Evolutionary conservation across 2,113 vertebrate species (phyloP).

Genomic region (Cheirogaleus medius): DNA sequence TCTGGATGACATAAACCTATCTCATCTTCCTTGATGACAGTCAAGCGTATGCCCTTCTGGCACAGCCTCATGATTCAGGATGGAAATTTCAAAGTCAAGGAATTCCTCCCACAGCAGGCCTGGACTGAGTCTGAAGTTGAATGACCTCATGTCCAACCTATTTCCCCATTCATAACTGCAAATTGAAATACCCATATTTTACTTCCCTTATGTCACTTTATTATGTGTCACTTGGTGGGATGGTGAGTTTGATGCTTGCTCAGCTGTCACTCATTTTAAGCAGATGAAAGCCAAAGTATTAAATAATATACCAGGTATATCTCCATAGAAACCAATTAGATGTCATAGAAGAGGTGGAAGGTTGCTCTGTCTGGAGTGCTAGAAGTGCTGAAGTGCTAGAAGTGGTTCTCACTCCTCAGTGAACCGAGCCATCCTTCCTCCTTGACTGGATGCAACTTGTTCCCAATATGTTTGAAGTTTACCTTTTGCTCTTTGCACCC

Average conservation of each 20-base stretch:
- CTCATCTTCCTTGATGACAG: background rate
- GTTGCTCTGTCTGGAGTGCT: no score
- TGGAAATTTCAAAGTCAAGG: background rate
- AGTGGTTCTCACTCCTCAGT: background rate
- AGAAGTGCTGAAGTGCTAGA: background rate
- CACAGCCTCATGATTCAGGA: background rate
- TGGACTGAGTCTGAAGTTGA: background rate
- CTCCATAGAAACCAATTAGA: constrained; percentile 77
- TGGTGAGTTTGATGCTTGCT: background rate
- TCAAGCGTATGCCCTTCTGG: background rate
- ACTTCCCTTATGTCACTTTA: background rate
- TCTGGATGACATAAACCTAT: background rate
- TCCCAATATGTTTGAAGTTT: background rate
- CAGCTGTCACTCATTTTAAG: constrained; percentile 62
- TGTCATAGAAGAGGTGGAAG: constrained; percentile 65
- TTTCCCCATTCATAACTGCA: background rate
- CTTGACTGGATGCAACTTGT: background rate
- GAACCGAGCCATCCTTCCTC: background rate
- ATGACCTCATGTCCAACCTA: background rate
- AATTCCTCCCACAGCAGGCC: background rate
- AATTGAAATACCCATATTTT: background rate
- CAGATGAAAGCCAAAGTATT: constrained; percentile 51
- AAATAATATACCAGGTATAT: constrained; percentile 73
- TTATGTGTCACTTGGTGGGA: background rate
- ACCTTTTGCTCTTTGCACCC: background rate